Percentiles rank a stretch among this genome's conserved stretches.
phyloP scores from a whole-genome alignment of 2,113 vertebrate genomes.

The Silurus asotus region DNA sequence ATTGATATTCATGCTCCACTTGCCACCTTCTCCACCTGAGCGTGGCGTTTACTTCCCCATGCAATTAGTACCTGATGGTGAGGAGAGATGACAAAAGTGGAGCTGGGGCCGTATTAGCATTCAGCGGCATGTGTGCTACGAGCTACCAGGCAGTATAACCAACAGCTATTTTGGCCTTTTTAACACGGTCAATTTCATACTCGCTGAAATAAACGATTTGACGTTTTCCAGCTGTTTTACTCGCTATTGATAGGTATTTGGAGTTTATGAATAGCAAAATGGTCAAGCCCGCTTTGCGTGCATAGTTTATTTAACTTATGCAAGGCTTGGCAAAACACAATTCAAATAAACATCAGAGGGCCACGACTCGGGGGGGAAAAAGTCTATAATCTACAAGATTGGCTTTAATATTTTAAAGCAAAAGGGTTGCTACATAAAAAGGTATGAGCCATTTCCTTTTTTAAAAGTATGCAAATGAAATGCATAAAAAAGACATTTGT shows the following conservation, averaged over 20 bases:
- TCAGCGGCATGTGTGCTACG: constrained; percentile 1
- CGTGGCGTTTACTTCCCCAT: constrained; percentile 70
- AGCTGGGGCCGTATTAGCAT: constrained; percentile 49
- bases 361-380: not conserved
- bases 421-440: not conserved
- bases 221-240: constrained; percentile 21
- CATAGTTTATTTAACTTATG: not conserved
- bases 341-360: not conserved
- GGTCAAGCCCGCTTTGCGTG: not conserved
- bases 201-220: constrained; percentile 14
- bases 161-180: constrained; percentile 27
- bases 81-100: constrained; percentile 53
- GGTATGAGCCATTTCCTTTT: constrained; percentile 11
- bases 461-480: constrained; percentile 41
- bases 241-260: constrained; percentile 1
- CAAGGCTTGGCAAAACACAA: not conserved
- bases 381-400: not conserved
- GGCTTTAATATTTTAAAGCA: constrained; percentile 26
- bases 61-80: constrained; percentile 69
- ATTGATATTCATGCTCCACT: constrained; percentile 78
- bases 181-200: constrained; percentile 37
- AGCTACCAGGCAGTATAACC: constrained; percentile 3
- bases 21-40: constrained; percentile 67
- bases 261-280: constrained; percentile 19
- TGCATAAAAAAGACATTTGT: constrained; percentile 6